Evolutionary conservation across 2,113 vertebrate species (phyloP), one percentile per base, ranked within the genome.

Genomic region (Lates calcarifer): DNA sequence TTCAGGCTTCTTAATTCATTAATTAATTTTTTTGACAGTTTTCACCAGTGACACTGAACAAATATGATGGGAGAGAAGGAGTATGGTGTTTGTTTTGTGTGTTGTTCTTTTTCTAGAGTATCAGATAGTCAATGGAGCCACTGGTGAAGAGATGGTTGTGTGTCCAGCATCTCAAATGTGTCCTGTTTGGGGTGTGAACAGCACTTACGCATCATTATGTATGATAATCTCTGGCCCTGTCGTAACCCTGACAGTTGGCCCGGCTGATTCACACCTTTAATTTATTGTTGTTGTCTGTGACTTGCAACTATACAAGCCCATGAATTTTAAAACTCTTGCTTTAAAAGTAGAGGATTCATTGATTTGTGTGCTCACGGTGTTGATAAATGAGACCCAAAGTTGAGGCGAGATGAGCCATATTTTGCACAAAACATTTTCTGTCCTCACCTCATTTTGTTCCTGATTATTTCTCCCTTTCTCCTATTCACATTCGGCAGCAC

Each of bases 251-350:
- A n/a, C 26, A 60, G 7, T 31, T 43, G 11, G 17, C 33, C 24
- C 55, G 22, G 20, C 29, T 28, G 53, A 45, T 47, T 41, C 13
- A 33, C 3, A 33, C 3, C 20, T 24, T 49, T 8, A 61, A 47
- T 33, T 31, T 73, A 56, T 15, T 56, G 41, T 18, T 31, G 69
- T 70, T 47, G 28, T 47, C 2, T 60, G 71, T 51, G n/a, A n/a
- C 22, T 37, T 22, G 43, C 7, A 37, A 11, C 4, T 62, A 13
- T 43, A 18, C 33, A 28, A 60, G 6, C 9, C 6, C 15, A 49
- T 61, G 22, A 22, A 47, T 47, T 45, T 47, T 26, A 43, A 49
- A 49, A 49, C 18, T 6, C n/a, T 49, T 28, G 41, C 15, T 20
- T 20, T 47, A n/a, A 64, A 64, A 49, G 18, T n/a, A 28, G 43